Evolutionary conservation across 2,888 invertebrate genomes (phyloP), one percentile per base, ranked within the genome.

Genomic region (Osmoderma eremita): DNA sequence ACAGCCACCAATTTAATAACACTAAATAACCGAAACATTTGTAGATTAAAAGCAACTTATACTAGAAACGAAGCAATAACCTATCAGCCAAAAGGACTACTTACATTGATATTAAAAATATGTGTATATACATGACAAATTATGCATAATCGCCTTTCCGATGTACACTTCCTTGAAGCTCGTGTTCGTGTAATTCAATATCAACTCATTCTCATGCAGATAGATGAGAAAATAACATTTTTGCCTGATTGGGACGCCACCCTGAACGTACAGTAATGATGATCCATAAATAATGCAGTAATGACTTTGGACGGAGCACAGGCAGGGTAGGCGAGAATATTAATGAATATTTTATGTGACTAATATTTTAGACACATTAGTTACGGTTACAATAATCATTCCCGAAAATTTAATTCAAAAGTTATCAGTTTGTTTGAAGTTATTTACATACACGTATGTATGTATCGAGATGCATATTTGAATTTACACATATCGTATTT

Each of bases 271-370:
- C 30, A 42, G 45, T 61, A 61, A 61, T 48, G 58, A 45, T 65
- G 51, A n/a, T n/a, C n/a, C 61, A 70, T 74, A 69, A 73, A 74
- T 73, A 71, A 74, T 74, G 72, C 72, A 74, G 58, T 73, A 73
- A 74, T 73, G 72, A 71, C 71, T 61, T 64, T 24, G 56, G 63
- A 51, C 42, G 48, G 36, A 50, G 36, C 64, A 36, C 42, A 53
- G 24, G 24, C 48, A 58, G 10, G 53, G 42, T 63, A 71, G 73
- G 73, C 70, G 74, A 71, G 70, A 73, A 70, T 70, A 67, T 70
- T 67, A 64, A 65, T 73, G 68, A 69, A 71, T 71, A 69, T 70
- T 72, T 65, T 70, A 64, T 61, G 58, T 45, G 49, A n/a, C 45
- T 68, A 68, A 65, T 58, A 67, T 69, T 69, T 69, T 69, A 69